Base-by-base conservation (phyloP, 2,888 invertebrate species). In the Drosophila barbarae region DNA sequence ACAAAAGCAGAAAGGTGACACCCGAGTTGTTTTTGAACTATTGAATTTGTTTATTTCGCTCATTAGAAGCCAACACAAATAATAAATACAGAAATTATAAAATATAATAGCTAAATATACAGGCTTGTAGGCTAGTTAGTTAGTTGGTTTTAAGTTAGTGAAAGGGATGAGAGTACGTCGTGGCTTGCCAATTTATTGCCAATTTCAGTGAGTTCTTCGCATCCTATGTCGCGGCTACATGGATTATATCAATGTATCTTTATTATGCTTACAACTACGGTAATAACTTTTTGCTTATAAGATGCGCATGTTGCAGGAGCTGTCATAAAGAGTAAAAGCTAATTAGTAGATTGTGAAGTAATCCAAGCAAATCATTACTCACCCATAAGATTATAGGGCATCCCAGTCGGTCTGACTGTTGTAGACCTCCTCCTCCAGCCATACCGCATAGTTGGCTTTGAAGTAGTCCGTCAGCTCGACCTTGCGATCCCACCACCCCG, bases 401-500 rank as follows among this genome's bases (percentile, higher is more conserved):
- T 95, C 95, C 95, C 95, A 95, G 88, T 95, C 93, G 73, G 94
- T 93, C 86, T 93, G 92, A 86, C 94, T 94, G 86, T 95, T 94
- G 89, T 95, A 98, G 23, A 99, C 99, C 91, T 99, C 99, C 88
- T 97, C 95, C 80, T 99, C 95, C 60, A 99, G 91, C 99, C 99
- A 99, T 18, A 94, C 89, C 87, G 97, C 95, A 89, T 99, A 99
- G 87, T 97, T 95, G 65, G 94, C 94, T 89, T 96, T 97, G 86
- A 98, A 98, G 88, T 96, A 97, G 52, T 96, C 96, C 12, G 96
- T 97, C 67, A 99, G 91, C 85, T 98, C 96, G 58, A 89, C 84
- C 70, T 89, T 88, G 35, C 88, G 88, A 71, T 90, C 90, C 89
- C 89, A 90, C 89, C 89, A 90, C 12, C 88, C 89, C 26, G 89